Evolutionary conservation across 2,113 vertebrate genomes (phyloP).

Genomic region (Microcebus murinus): DNA sequence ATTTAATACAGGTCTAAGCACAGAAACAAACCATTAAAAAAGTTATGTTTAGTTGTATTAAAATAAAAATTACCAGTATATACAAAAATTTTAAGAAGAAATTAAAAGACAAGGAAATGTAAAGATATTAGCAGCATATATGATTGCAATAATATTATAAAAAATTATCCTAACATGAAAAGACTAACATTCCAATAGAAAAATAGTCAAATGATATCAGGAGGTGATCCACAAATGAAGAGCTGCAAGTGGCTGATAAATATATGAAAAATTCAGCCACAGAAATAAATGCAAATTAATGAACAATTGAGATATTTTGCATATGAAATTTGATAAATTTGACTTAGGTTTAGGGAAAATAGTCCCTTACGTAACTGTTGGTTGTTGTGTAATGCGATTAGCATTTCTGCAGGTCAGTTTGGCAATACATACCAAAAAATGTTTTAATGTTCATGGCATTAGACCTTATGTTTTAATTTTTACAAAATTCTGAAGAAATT

Average conservation of each 20-base stretch:
- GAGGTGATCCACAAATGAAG: not conserved
- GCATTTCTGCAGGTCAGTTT: not conserved
- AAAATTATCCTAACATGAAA: slow-evolving; percentile 21
- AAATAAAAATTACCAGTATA: not conserved
- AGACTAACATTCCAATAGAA: not conserved
- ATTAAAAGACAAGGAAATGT: not conserved
- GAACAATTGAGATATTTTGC: slow-evolving; percentile 10
- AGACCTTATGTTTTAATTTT: slow-evolving; percentile 22
- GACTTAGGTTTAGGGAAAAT: not conserved
- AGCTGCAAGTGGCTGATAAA: not conserved
- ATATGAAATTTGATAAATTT: not conserved
- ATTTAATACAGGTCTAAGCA: not conserved
- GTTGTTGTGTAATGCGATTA: not conserved
- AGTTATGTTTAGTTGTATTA: not conserved
- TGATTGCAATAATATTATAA: not conserved
- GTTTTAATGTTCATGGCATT: not conserved
- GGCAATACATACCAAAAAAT: not conserved
- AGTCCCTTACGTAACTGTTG: not conserved
- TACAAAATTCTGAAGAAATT: not conserved
- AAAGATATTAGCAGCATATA: not conserved
- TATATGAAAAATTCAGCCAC: not conserved
- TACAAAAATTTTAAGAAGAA: not conserved
- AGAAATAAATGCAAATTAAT: not conserved
- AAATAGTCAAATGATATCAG: slow-evolving; percentile 7
- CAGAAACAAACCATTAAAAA: slow-evolving; percentile 13